phyloP scores from a whole-genome alignment of 1,140 invertebrate genomes.

The fruit fly (Drosophila melanogaster) region Release_6_plus_ISO1_MT NT_033777.3:28282001-28282500 shows the following conservation, averaged over 20 bases:
- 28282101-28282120: constrained; percentile 63
- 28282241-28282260: constrained; percentile 57
- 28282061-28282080: constrained; percentile 78
- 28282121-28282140: constrained; percentile 48
- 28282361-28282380: background rate
- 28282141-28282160: constrained; percentile 7
- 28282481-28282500: background rate
- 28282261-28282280: constrained; percentile 15
- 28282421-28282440: too few species aligned
- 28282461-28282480: too few species aligned
- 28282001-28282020: constrained; percentile 70
- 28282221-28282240: constrained; percentile 80
- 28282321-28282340: constrained; percentile 61
- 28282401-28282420: too few species aligned
- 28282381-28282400: too few species aligned
- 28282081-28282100: constrained; percentile 82
- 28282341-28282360: constrained; percentile 11
- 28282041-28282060: constrained; percentile 69
- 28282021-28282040: constrained; percentile 43
- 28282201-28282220: constrained; percentile 80
- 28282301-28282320: constrained; percentile 58
- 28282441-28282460: too few species aligned
- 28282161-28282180: constrained; percentile 75
- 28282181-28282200: constrained; percentile 76
- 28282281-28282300: constrained; percentile 25